These are phyloP conservation scores for Smithornis capensis DNA, from an alignment of 2,113 vertebrate genomes.

Conservation along the genomic window DNA sequence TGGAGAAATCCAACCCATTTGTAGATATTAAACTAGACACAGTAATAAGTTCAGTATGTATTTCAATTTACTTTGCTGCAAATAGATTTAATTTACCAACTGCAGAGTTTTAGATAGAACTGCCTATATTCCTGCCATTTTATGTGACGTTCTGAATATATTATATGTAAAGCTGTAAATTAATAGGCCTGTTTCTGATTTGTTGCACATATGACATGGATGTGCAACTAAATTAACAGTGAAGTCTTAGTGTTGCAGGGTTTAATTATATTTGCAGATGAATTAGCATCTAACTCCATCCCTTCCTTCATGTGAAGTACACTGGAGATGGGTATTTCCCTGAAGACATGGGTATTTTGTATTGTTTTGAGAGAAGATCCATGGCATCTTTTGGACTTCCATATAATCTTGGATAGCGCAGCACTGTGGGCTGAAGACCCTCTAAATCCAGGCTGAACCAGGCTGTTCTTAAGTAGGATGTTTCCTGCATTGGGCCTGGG, in stretches of 20 bases:
- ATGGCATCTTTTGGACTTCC: background rate
- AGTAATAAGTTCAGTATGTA: conserved; percentile 56
- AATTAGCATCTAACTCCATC: conserved; percentile 19
- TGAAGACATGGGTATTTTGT: background rate
- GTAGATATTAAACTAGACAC: conserved; percentile 60
- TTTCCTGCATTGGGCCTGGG: rapidly evolving
- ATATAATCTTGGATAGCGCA: background rate
- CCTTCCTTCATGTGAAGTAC: background rate
- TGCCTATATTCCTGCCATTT: conserved; percentile 16
- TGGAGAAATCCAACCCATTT: conserved; percentile 59
- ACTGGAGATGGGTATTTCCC: background rate
- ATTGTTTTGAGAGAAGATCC: background rate
- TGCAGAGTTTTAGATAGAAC: conserved; percentile 59
- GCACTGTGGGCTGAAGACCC: background rate
- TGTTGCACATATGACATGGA: conserved; percentile 24
- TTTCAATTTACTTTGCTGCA: conserved; percentile 65
- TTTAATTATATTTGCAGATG: conserved; percentile 67
- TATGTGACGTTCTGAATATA: background rate
- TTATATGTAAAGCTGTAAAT: conserved; percentile 32
- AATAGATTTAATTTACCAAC: conserved; percentile 72
- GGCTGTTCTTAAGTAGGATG: background rate
- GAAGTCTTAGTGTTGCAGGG: conserved; percentile 15
- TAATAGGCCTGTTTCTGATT: conserved; percentile 42
- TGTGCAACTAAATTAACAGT: conserved; percentile 41
- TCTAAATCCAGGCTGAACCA: background rate